Evolutionary conservation across 2,888 invertebrate species (phyloP), one percentile per base, ranked within the genome.

Genomic region (Dascillus cervinus): DNA sequence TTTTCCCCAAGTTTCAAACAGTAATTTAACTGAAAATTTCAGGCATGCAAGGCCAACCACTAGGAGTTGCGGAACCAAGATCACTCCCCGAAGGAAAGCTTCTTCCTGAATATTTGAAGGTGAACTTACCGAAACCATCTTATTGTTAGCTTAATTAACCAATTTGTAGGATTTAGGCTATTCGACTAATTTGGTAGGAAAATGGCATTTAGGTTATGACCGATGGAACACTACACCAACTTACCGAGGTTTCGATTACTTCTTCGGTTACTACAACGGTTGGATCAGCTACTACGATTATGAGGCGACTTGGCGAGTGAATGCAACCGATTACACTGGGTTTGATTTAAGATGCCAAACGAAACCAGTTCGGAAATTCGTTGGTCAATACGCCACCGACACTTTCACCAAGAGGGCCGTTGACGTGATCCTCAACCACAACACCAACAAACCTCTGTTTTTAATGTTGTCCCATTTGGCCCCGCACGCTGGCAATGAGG

Each of bases 151-250:
- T n/a, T n/a, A n/a, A n/a, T n/a, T n/a, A n/a, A n/a, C n/a, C n/a
- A n/a, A 13, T 17, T 44, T 53, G 11, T 43, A 70, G 66, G 73
- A 80, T 40, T 67, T 86, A 29, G 88, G 86, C 0, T 94, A 92
- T 62, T 62, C 67, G 3, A 89, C 89, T 0, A 81, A 87, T 58
- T 71, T 88, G 14, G 74, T 94, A 5, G 94, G 94, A 11, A 94
- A 94, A 68, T 94, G 92, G 92, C 70, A 92, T 71, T 67, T 85
- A 49, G 82, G 89, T 0, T 79, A 79, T 55, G 83, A 75, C 58
- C 75, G 75, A 50, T 74, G 71, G 56, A 78, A 77, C 37, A 85
- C 86, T 55, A 77, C 85, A 4, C 89, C 90, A 0, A 64, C 77
- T 1, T 72, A 72, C 49, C 69, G 89, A 49, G 90, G 90, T 3